These are phyloP conservation scores for Pseudomugil tenellus DNA, from an alignment of 2,797 vertebrate species.

Conservation along the genomic window DNA sequence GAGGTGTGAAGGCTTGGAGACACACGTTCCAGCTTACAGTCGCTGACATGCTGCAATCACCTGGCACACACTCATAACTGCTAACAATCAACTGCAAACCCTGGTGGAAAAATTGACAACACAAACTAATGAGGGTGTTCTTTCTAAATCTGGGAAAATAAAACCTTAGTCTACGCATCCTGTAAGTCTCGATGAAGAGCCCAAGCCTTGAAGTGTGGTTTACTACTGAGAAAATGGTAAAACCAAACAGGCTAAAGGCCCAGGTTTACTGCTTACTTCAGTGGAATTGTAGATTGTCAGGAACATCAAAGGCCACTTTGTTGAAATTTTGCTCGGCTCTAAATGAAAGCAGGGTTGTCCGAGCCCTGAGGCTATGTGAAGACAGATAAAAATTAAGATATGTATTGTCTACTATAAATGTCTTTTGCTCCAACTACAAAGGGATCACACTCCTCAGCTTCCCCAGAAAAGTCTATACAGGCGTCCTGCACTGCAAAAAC, in stretches of 20 bases:
- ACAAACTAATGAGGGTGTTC: neutral
- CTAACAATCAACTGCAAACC: conserved; percentile 38
- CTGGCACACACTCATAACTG: conserved; percentile 18
- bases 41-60: conserved; percentile 17
- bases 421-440: too few relatives aligned
- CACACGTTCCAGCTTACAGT: conserved; percentile 33
- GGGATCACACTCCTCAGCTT: too few relatives aligned
- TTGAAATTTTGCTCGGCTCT: conserved; percentile 31
- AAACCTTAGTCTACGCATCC: neutral
- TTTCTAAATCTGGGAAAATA: neutral
- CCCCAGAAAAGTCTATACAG: too few relatives aligned
- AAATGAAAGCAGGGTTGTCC: conserved; percentile 29
- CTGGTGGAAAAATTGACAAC: conserved; percentile 15
- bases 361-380: conserved; percentile 24
- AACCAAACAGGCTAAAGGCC: neutral
- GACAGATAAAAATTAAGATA: neutral
- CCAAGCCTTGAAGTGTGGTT: neutral
- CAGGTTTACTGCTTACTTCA: neutral
- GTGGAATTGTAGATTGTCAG: conserved; percentile 17
- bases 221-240: neutral
- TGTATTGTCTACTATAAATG: too few relatives aligned
- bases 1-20: conserved; percentile 41
- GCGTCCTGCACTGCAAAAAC: too few relatives aligned
- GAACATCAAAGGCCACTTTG: conserved; percentile 20
- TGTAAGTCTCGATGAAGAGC: neutral